Evolutionary conservation across 2,888 invertebrate species (phyloP).

Genomic region (Drosophila ezoana): DNA sequence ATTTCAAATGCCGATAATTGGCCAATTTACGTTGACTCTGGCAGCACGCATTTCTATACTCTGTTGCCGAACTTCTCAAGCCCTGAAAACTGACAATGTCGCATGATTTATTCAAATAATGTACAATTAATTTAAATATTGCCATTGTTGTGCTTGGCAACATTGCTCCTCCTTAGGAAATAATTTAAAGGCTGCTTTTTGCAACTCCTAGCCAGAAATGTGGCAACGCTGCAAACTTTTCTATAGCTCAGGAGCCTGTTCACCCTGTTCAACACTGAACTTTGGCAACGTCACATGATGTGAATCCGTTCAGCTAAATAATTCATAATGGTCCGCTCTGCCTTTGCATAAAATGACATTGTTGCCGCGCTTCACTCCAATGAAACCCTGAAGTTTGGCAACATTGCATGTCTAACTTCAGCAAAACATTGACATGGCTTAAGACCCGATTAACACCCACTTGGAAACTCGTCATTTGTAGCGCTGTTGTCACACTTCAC

Average conservation of each 20-base stretch:
- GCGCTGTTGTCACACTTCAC: slow-evolving; percentile 22
- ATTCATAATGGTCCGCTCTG: too few relatives aligned
- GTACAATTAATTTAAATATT: neutral
- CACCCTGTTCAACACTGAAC: too few relatives aligned
- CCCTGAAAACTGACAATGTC: slow-evolving; percentile 39
- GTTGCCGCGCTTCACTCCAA: neutral
- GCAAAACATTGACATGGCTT: slow-evolving; percentile 41
- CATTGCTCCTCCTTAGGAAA: too few relatives aligned
- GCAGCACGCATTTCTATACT: slow-evolving; percentile 2
- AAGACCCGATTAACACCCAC: neutral
- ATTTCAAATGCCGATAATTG: slow-evolving; percentile 80
- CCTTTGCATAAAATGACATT: neutral
- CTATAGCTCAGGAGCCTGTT: too few relatives aligned
- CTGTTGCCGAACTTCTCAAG: slow-evolving; percentile 42
- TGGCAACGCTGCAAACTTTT: too few relatives aligned
- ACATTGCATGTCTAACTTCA: neutral
- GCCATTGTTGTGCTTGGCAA: neutral
- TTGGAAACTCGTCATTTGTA: too few relatives aligned
- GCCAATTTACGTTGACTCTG: slow-evolving; percentile 73
- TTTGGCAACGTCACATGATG: too few relatives aligned
- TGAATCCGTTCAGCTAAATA: too few relatives aligned
- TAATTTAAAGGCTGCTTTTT: too few relatives aligned
- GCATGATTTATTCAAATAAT: neutral
- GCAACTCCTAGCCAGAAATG: neutral
- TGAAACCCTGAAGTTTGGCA: neutral